Evolutionary conservation across 2,888 invertebrate species (phyloP).

Genomic region (Marasmarcha lunaedactyla): DNA sequence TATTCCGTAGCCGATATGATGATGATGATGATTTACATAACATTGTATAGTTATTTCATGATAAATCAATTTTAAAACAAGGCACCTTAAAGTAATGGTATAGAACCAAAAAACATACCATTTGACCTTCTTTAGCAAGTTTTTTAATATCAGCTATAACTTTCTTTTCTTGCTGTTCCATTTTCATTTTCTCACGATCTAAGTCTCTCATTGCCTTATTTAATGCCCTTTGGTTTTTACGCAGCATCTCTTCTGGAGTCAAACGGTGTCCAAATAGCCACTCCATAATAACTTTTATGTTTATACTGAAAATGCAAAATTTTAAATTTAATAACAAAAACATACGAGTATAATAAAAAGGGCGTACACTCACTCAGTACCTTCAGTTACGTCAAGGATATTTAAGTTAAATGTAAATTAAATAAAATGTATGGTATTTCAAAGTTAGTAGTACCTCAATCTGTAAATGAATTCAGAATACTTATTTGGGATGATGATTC

Average conservation of each 20-base stretch:
- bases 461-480: slow-evolving; percentile 2
- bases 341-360: too few relatives aligned
- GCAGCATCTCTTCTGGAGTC: slow-evolving; percentile 97
- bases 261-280: slow-evolving; percentile 97
- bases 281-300: slow-evolving; percentile 72
- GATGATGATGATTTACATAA: too few relatives aligned
- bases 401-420: too few relatives aligned
- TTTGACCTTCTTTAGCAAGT: slow-evolving; percentile 98
- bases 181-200: slow-evolving; percentile 91
- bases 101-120: slow-evolving; percentile 70
- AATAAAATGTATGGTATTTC: too few relatives aligned
- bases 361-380: too few relatives aligned
- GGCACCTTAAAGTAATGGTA: too few relatives aligned
- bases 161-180: slow-evolving; percentile 99
- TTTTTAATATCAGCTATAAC: slow-evolving; percentile 98
- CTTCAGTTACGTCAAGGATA: too few relatives aligned
- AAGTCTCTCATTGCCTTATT: slow-evolving; percentile 99
- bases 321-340: neutral
- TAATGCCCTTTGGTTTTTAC: slow-evolving; percentile 97
- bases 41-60: too few relatives aligned
- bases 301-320: neutral
- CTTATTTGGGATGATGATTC: slow-evolving; percentile 19
- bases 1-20: too few relatives aligned
- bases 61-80: too few relatives aligned
- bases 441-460: too few relatives aligned